A percentile compares a stretch with the other conserved stretches of the same genome.
phyloP scores from a whole-genome alignment of 2,888 invertebrate species.

The Iselma pallidipennis region DNA sequence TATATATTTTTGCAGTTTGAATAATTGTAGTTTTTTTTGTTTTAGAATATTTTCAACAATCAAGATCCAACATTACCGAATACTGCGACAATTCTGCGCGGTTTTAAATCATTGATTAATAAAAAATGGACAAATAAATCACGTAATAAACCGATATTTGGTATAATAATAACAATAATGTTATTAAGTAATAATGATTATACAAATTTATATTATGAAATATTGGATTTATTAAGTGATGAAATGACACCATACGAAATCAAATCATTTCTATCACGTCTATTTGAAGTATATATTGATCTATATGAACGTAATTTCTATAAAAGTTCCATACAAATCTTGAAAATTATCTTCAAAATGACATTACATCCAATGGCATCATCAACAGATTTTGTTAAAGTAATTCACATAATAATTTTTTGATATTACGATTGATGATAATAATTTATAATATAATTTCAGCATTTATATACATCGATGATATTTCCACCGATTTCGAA shows the following conservation, averaged over 20 bases:
- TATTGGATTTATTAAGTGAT: constrained; percentile 13
- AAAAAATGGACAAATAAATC: constrained; percentile 22
- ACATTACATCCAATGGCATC: constrained; percentile 25
- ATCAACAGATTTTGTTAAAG: constrained; percentile 23
- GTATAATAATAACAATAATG: constrained; percentile 15
- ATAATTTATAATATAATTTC: neutral
- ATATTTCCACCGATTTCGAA: constrained; percentile 14
- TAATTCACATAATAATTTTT: neutral
- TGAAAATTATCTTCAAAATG: constrained; percentile 25
- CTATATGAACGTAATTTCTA: constrained; percentile 1
- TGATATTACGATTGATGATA: constrained; percentile 2
- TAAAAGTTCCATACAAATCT: constrained; percentile 9
- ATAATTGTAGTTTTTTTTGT: neutral
- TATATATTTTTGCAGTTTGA: neutral
- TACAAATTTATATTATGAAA: constrained; percentile 14
- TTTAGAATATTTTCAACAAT: constrained; percentile 10
- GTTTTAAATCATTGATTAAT: constrained; percentile 14
- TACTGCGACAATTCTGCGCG: constrained; percentile 8
- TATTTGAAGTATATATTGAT: constrained; percentile 14
- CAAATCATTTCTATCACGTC: constrained; percentile 13
- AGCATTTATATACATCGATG: constrained; percentile 19
- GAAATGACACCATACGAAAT: constrained; percentile 18
- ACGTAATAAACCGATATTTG: constrained; percentile 17
- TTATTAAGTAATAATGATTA: constrained; percentile 14
- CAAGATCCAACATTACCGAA: neutral